A percentile compares a stretch with the other conserved stretches of the same genome.
Evolutionary conservation across 2,113 vertebrate species (phyloP).

Genomic region (Meriones unguiculatus): DNA sequence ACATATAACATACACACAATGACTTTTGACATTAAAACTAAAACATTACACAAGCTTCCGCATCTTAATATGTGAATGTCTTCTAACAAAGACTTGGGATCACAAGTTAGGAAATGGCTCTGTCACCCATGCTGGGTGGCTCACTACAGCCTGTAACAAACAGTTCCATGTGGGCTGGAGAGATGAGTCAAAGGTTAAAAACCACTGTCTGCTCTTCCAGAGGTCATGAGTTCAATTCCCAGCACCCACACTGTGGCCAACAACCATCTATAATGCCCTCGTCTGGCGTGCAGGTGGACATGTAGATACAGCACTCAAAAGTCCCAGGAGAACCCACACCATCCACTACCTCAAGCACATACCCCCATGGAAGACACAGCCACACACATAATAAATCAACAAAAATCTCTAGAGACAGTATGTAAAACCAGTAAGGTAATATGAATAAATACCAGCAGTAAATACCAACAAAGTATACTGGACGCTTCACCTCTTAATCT

Average conservation of each 20-base stretch:
- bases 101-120: neutral
- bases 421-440: slow-evolving; percentile 30
- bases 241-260: too few species aligned
- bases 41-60: neutral
- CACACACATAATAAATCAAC: neutral
- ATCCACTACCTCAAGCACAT: neutral
- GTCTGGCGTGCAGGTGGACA: too few species aligned
- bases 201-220: too few species aligned
- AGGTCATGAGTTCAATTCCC: too few species aligned
- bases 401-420: neutral
- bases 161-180: neutral
- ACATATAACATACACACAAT: neutral
- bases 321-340: neutral
- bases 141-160: neutral
- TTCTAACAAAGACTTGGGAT: neutral
- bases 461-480: neutral
- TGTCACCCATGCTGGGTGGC: neutral
- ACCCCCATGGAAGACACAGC: neutral
- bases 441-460: neutral
- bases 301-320: too few species aligned
- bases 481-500: neutral
- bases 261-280: too few species aligned
- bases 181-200: too few species aligned
- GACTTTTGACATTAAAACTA: slow-evolving; percentile 20
- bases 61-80: slow-evolving; percentile 18